These are phyloP conservation scores for Tetropium fuscum DNA, from an alignment of 2,888 invertebrate genomes.

Conservation along the genomic window DNA sequence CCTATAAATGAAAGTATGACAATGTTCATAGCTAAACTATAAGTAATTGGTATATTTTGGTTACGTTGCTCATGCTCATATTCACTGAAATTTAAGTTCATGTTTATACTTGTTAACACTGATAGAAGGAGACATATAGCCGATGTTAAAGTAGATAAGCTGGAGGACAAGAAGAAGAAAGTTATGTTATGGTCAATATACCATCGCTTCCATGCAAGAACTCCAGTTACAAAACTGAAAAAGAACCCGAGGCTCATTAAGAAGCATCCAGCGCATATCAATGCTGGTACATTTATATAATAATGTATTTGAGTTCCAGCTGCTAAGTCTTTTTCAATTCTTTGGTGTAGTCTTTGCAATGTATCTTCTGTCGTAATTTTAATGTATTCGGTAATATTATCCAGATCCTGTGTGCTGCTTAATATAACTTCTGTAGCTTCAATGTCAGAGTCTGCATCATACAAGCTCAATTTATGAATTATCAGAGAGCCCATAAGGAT, in stretches of 20 bases:
- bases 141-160: constrained; percentile 69
- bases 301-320: constrained; percentile 24
- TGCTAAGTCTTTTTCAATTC: constrained; percentile 42
- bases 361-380: constrained; percentile 26
- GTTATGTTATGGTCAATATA: constrained; percentile 76
- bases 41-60: constrained; percentile 35
- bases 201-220: constrained; percentile 75
- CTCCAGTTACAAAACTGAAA: constrained; percentile 69
- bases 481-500: constrained; percentile 71
- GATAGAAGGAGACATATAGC: constrained; percentile 56
- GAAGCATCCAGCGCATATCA: constrained; percentile 66
- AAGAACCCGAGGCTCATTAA: constrained; percentile 69
- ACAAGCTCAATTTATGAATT: constrained; percentile 44
- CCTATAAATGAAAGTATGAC: constrained; percentile 72
- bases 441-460: constrained; percentile 1
- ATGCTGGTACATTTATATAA: constrained; percentile 46
- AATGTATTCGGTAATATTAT: background rate
- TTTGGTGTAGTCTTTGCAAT: constrained; percentile 35
- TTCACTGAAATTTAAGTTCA: constrained; percentile 38
- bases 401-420: constrained; percentile 23
- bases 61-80: constrained; percentile 33
- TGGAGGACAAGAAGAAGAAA: constrained; percentile 71
- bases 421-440: constrained; percentile 3
- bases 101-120: constrained; percentile 38
- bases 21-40: constrained; percentile 65